Evolutionary conservation across 2,888 invertebrate species (phyloP).

Genomic region (Osedax fenrisi): DNA sequence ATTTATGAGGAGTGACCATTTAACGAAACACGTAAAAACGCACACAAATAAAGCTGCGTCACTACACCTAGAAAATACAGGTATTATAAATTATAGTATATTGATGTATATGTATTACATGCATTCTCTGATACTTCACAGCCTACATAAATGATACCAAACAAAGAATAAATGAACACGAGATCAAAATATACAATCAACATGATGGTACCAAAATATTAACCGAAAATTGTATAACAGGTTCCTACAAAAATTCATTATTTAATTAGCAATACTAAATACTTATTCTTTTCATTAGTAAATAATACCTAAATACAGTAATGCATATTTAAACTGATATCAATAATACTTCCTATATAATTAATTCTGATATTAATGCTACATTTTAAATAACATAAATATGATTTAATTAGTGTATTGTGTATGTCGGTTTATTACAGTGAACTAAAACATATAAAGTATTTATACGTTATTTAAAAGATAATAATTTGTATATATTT

Average conservation of each 20-base stretch:
- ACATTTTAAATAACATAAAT: too few species aligned
- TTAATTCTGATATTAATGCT: too few species aligned
- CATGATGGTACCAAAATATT: background rate
- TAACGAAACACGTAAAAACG: slow-evolving; percentile 82
- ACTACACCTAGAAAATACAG: background rate
- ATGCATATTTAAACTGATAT: background rate
- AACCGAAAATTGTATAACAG: background rate
- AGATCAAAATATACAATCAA: background rate
- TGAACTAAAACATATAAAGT: too few species aligned
- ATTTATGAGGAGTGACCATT: slow-evolving; percentile 82
- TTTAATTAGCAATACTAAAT: too few species aligned
- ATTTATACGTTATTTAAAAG: too few species aligned
- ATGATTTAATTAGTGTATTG: too few species aligned
- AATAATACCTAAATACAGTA: background rate
- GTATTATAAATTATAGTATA: background rate
- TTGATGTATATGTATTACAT: too few species aligned
- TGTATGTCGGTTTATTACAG: too few species aligned
- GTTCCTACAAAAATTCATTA: too few species aligned
- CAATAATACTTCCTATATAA: too few species aligned
- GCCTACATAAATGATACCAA: background rate
- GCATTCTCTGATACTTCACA: too few species aligned
- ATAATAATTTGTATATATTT: too few species aligned
- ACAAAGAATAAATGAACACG: background rate
- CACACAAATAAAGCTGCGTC: slow-evolving; percentile 52
- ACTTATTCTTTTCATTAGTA: background rate